A percentile compares a stretch with the other conserved stretches of the same genome.
These are phyloP conservation scores for Stylophora pistillata DNA, from an alignment of 64 coral and sea anemone genomes.

Conservation along the genomic window DNA sequence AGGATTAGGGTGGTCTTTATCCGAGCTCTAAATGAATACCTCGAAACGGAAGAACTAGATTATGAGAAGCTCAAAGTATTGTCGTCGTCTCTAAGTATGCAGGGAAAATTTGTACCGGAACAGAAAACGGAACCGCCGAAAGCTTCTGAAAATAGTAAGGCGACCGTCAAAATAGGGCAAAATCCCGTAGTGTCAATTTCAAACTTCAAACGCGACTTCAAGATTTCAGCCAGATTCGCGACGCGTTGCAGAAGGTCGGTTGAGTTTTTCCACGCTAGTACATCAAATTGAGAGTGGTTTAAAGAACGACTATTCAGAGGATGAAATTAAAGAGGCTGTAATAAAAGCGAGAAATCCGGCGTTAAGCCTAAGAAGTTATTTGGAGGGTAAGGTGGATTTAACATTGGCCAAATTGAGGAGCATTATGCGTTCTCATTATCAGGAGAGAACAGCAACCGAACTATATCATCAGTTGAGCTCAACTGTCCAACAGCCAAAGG, in stretches of 20 bases:
- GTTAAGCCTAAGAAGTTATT: background rate
- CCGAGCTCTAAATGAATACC: too few species aligned
- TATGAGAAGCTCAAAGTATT: background rate
- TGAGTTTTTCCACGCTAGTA: constrained; percentile 34
- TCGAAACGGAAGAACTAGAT: background rate
- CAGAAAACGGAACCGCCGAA: background rate
- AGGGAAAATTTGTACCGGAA: background rate
- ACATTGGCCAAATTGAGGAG: constrained; percentile 13
- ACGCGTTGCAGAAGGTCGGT: constrained; percentile 8
- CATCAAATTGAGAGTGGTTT: constrained; percentile 37
- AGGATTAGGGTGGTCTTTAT: too few species aligned
- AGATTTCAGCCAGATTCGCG: background rate
- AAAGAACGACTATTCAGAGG: constrained; percentile 13
- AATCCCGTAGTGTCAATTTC: background rate
- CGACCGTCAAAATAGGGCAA: background rate
- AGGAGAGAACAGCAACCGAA: constrained; percentile 55
- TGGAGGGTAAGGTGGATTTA: constrained; percentile 1
- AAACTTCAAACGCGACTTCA: constrained; percentile 15
- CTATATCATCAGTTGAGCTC: constrained; percentile 40
- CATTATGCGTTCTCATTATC: constrained; percentile 35
- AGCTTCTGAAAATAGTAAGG: background rate
- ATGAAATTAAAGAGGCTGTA: constrained; percentile 29
- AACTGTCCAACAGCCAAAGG: constrained; percentile 40
- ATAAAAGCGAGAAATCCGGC: constrained; percentile 5
- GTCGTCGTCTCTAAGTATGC: background rate